Conservation (phyloP, 2,797 vertebrate species). For the Lophotriccus pileatus region DNA sequence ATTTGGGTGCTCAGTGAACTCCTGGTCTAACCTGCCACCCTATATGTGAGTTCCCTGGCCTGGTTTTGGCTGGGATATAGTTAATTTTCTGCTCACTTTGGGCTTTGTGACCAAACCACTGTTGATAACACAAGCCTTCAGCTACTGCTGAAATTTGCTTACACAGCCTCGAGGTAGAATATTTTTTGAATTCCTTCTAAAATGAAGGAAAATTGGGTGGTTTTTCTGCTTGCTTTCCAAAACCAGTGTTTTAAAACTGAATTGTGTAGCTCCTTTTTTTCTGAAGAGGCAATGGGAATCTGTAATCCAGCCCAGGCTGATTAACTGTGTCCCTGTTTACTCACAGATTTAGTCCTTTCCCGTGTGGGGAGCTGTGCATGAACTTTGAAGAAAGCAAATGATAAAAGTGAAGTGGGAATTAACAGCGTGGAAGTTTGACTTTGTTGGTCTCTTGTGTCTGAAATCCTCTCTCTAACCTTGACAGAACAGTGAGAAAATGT, state of each 20-base stretch:
- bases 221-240: not conserved
- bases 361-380: accelerated
- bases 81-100: not conserved
- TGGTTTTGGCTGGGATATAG: not conserved
- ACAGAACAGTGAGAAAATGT: not conserved
- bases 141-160: not conserved
- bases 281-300: not conserved
- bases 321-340: accelerated
- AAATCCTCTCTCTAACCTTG: not conserved
- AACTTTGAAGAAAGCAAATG: not conserved
- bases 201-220: accelerated
- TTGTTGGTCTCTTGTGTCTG: not conserved
- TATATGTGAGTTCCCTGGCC: accelerated
- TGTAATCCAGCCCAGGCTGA: not conserved
- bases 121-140: not conserved
- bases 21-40: not conserved
- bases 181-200: not conserved
- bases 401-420: not conserved
- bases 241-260: not conserved
- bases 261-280: not conserved
- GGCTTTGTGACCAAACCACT: accelerated
- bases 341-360: not conserved
- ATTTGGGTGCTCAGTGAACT: not conserved
- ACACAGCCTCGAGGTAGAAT: not conserved
- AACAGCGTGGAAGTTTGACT: not conserved